Conservation (phyloP, 92 coral and sea anemone genomes). For the Isaurus tuberculatus region DNA sequence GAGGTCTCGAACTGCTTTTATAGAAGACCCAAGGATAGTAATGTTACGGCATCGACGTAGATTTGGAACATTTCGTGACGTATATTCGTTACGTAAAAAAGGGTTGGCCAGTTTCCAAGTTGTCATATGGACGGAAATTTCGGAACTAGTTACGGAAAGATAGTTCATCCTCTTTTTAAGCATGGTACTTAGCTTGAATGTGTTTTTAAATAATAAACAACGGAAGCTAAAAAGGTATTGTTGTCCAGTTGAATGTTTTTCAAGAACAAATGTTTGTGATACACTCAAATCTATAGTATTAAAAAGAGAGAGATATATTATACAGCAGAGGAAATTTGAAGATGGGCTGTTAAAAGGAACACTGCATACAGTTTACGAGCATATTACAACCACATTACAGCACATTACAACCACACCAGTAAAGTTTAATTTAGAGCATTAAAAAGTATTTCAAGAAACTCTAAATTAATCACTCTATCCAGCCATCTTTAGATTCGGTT, state of each 20-base stretch:
- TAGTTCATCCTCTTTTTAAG: neutral
- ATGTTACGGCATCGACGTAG: neutral
- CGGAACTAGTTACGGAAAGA: neutral
- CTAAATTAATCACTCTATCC: too few species aligned
- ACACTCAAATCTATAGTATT: too few species aligned
- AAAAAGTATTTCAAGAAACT: too few species aligned
- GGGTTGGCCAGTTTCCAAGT: neutral
- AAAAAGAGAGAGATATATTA: neutral
- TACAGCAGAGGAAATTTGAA: neutral
- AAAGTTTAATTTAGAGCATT: too few species aligned
- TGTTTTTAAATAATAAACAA: neutral
- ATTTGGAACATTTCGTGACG: neutral
- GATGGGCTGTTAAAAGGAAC: neutral
- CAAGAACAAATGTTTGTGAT: too few species aligned
- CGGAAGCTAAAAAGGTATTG: neutral
- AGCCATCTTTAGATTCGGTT: too few species aligned
- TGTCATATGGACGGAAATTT: neutral
- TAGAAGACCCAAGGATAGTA: neutral
- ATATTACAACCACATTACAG: neutral
- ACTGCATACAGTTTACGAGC: neutral
- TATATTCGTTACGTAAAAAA: constrained; percentile 1
- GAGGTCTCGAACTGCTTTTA: neutral
- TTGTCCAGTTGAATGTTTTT: neutral
- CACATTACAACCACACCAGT: too few species aligned
- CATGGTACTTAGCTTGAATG: neutral